These are phyloP conservation scores for Halotydeus destructor DNA, from an alignment of 1,140 invertebrate genomes.

Conservation along the genomic window DNA sequence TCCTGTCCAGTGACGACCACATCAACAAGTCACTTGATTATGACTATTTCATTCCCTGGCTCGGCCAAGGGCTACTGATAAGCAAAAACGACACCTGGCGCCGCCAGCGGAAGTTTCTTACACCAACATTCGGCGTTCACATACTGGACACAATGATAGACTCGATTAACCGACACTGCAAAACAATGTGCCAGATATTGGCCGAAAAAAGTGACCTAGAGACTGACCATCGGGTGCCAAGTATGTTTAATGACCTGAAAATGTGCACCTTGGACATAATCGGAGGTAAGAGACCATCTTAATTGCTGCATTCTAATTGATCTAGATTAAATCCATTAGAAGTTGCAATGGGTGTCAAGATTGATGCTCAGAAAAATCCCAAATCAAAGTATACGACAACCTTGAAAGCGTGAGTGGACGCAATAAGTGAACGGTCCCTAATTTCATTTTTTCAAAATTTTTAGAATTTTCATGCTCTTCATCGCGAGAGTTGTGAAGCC, in stretches of 20 bases:
- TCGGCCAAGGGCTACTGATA: constrained; percentile 65
- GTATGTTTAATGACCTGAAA: constrained; percentile 53
- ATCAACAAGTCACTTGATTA: constrained; percentile 58
- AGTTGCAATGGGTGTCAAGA: constrained; percentile 53
- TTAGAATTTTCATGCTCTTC: no score
- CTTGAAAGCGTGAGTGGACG: constrained; percentile 7
- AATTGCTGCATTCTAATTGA: no score
- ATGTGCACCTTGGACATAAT: constrained; percentile 72
- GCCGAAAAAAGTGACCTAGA: constrained; percentile 14
- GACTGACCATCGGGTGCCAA: constrained; percentile 23
- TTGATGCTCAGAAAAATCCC: constrained; percentile 40
- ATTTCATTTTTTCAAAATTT: no score
- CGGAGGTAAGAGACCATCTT: no score
- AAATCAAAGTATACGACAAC: constrained; percentile 51
- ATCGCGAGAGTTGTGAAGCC: no score
- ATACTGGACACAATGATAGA: constrained; percentile 31
- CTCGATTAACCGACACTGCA: constrained; percentile 29
- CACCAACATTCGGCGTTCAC: constrained; percentile 34
- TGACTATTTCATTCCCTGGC: constrained; percentile 45
- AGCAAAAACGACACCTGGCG: constrained; percentile 27
- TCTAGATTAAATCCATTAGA: no score
- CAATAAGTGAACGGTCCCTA: no score
- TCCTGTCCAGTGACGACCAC: constrained; percentile 37
- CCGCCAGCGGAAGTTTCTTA: constrained; percentile 28
- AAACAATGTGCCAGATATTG: constrained; percentile 20